Conservation (phyloP, 2,113 vertebrate species). For the Ophiodon elongatus region DNA sequence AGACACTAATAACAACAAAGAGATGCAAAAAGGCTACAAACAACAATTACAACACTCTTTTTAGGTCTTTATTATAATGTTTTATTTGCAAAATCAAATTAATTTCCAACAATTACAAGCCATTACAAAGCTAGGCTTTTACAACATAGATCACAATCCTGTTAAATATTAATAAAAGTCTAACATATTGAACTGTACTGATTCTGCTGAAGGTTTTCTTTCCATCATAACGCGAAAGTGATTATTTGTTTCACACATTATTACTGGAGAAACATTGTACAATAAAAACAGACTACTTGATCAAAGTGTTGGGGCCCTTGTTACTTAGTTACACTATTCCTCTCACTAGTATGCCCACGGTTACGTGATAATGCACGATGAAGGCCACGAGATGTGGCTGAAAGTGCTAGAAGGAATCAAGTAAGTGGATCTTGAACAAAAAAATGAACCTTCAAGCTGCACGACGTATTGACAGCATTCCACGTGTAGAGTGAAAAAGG, state of each 20-base stretch:
- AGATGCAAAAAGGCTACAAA: too few species aligned
- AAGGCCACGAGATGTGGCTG: background rate
- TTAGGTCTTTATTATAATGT: background rate
- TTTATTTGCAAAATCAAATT: background rate
- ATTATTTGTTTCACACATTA: too few species aligned
- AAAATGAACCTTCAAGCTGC: too few species aligned
- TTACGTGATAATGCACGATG: background rate
- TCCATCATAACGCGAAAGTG: too few species aligned
- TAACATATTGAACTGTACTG: background rate
- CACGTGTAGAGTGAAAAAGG: too few species aligned
- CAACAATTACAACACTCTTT: background rate
- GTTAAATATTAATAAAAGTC: too few species aligned
- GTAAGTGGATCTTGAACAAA: background rate
- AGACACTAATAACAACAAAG: background rate
- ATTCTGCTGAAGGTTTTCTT: too few species aligned
- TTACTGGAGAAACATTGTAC: background rate
- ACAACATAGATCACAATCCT: background rate
- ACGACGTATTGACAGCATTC: too few species aligned
- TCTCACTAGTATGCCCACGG: background rate
- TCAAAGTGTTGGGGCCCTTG: background rate
- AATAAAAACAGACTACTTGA: background rate
- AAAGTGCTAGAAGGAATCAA: background rate
- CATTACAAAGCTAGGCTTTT: too few species aligned
- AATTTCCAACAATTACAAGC: background rate
- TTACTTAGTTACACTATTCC: background rate